A percentile compares a stretch with the other conserved stretches of the same genome.
Conservation (phyloP, 2,113 vertebrate species). For the Barnardius zonarius region DNA sequence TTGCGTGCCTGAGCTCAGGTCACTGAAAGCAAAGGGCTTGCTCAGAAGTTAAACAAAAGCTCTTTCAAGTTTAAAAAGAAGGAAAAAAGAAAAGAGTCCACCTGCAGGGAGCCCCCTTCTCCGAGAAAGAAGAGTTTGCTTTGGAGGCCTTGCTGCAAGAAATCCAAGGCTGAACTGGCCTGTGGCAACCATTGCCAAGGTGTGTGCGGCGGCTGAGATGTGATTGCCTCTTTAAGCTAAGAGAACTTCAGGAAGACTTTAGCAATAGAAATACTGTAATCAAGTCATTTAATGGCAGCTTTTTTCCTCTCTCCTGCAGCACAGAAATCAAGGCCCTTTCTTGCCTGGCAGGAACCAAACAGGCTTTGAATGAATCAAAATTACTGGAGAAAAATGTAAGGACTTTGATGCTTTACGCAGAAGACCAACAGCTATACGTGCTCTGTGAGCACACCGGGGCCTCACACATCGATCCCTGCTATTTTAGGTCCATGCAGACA, state of each 20-base stretch:
- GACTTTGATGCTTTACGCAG: background rate
- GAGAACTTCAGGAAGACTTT: background rate
- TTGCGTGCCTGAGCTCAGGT: conserved; percentile 15
- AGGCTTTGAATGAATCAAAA: background rate
- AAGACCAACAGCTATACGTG: background rate
- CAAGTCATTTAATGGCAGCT: background rate
- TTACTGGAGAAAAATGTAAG: background rate
- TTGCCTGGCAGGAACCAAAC: background rate
- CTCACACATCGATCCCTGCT: background rate
- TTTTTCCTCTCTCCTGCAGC: background rate
- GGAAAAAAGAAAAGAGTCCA: background rate
- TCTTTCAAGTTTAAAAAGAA: conserved; percentile 13
- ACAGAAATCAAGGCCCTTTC: background rate
- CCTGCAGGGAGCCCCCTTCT: background rate
- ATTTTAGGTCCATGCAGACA: background rate
- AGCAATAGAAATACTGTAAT: background rate
- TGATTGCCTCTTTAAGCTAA: background rate
- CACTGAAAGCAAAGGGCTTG: conserved; percentile 28
- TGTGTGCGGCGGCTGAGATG: background rate
- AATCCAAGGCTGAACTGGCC: background rate
- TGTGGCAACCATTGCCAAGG: background rate
- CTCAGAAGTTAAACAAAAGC: conserved; percentile 46
- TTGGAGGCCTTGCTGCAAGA: background rate
- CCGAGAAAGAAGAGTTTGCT: background rate
- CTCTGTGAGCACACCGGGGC: accelerated